A percentile compares a stretch with the other conserved stretches of the same genome.
Conservation (phyloP, 2,797 vertebrate genomes). For the Gambelia wislizenii region DNA sequence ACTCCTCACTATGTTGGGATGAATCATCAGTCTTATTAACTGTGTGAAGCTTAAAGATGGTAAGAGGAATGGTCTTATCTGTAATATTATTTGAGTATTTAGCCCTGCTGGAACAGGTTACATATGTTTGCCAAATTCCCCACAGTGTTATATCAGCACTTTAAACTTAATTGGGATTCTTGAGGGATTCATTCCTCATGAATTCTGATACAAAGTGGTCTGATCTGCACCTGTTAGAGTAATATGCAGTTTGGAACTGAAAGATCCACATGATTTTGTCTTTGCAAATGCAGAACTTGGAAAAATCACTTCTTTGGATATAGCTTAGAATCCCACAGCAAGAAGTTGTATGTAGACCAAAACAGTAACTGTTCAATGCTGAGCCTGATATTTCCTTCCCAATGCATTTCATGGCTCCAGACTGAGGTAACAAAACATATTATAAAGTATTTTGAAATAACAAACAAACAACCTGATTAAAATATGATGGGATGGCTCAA, state of each 20-base stretch:
- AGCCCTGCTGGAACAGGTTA: not conserved
- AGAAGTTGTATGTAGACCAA: too few species aligned
- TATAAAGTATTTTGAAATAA: not conserved
- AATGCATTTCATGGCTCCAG: not conserved
- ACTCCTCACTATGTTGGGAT: not conserved
- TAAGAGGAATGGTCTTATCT: conserved; percentile 1
- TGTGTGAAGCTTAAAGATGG: not conserved
- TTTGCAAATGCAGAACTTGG: not conserved
- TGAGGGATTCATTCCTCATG: not conserved
- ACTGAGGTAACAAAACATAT: not conserved
- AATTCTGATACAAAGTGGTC: not conserved
- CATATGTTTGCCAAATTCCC: not conserved
- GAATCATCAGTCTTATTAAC: not conserved
- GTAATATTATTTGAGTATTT: not conserved
- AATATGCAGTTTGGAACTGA: not conserved
- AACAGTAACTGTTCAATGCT: too few species aligned
- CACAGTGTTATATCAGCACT: not conserved
- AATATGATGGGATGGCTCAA: too few species aligned
- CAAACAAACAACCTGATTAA: too few species aligned
- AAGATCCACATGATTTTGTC: not conserved
- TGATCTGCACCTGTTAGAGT: not conserved
- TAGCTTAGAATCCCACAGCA: too few species aligned
- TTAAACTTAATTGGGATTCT: not conserved
- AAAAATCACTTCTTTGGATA: too few species aligned
- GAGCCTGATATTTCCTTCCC: not conserved